Evolutionary conservation across 64 coral and sea anemone genomes (phyloP).

Genomic region (Trachythela sp.): DNA sequence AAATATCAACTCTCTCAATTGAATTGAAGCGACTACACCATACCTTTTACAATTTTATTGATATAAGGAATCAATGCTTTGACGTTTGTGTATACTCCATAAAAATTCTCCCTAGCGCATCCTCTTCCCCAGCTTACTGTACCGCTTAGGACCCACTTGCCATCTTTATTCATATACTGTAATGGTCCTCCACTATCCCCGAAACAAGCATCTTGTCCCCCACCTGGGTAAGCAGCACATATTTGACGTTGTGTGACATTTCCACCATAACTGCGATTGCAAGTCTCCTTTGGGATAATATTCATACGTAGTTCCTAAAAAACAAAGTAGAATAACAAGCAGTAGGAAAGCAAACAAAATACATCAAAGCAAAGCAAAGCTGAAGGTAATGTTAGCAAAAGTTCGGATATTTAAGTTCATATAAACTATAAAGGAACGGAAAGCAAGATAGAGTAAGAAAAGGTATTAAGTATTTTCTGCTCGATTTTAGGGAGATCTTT

Average conservation of each 20-base stretch:
- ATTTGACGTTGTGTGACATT: neutral
- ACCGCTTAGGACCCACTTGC: neutral
- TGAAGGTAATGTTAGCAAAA: neutral
- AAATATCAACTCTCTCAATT: no score
- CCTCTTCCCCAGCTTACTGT: constrained; percentile 1
- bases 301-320: neutral
- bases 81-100: neutral
- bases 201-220: neutral
- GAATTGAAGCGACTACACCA: neutral
- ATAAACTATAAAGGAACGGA: no score
- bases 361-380: neutral
- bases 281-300: neutral
- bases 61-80: neutral
- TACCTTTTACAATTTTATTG: constrained; percentile 1
- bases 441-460: no score
- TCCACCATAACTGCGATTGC: constrained; percentile 16
- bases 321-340: neutral
- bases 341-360: neutral
- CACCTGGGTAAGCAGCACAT: neutral
- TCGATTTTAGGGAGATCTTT: no score
- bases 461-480: no score
- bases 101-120: neutral
- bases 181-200: constrained; percentile 14
- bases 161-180: neutral
- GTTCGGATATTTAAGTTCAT: no score